Conservation (phyloP, 1,140 invertebrate genomes). For the Drosophila pallidifrons region DNA sequence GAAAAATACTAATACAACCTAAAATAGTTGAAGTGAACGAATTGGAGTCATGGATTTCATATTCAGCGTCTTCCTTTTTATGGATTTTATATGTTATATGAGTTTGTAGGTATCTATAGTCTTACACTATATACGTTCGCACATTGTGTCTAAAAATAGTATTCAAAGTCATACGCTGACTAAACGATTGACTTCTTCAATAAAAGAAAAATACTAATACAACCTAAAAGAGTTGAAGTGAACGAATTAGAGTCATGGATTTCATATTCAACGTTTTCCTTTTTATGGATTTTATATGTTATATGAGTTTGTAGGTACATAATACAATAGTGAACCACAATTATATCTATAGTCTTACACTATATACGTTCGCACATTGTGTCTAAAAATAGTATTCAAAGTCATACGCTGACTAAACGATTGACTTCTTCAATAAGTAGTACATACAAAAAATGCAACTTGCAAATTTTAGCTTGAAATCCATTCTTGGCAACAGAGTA, state of each 20-base stretch:
- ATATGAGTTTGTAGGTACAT: too few species aligned
- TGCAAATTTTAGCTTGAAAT: slow-evolving; percentile 1
- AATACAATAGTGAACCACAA: too few species aligned
- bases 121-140: too few species aligned
- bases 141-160: too few species aligned
- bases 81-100: too few species aligned
- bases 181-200: not conserved
- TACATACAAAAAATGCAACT: not conserved
- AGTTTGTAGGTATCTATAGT: too few species aligned
- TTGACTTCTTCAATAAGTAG: not conserved
- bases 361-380: too few species aligned
- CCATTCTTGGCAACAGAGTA: not conserved
- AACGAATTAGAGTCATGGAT: slow-evolving; percentile 52
- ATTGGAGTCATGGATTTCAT: slow-evolving; percentile 50
- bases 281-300: not conserved
- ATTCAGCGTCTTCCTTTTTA: not conserved
- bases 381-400: not conserved
- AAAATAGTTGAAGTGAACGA: slow-evolving; percentile 64
- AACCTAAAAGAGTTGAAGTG: slow-evolving; percentile 60
- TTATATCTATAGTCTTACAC: too few species aligned
- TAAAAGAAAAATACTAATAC: too few species aligned
- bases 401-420: not conserved
- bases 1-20: slow-evolving; percentile 5
- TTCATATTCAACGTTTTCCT: slow-evolving; percentile 10
- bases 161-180: not conserved